phyloP scores from a whole-genome alignment of 2,113 vertebrate genomes.

The Paratilapia polleni region DNA sequence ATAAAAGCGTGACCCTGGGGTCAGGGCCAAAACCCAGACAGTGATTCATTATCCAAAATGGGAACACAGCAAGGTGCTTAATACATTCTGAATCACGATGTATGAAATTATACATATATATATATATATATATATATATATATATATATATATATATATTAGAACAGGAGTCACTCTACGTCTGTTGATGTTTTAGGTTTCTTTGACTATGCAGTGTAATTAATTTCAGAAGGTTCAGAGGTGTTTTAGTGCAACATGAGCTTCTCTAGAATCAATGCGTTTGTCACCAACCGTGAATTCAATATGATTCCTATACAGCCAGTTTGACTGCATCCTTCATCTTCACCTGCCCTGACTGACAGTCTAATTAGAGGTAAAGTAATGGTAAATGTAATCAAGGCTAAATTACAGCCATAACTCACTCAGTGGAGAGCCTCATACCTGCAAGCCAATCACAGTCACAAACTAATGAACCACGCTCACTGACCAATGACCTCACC shows the following conservation, averaged over 20 bases:
- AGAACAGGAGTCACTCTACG: neutral
- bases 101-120: too few species aligned
- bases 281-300: conserved; percentile 8
- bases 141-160: too few species aligned
- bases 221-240: neutral
- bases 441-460: conserved; percentile 46
- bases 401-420: conserved; percentile 75
- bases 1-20: conserved; percentile 75
- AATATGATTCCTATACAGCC: conserved; percentile 9
- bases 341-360: conserved; percentile 51
- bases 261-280: neutral
- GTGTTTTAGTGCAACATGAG: neutral
- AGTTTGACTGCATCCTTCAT: conserved; percentile 20
- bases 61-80: conserved; percentile 41
- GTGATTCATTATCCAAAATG: conserved; percentile 72
- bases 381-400: conserved; percentile 68
- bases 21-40: conserved; percentile 72
- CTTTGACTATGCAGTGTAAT: neutral
- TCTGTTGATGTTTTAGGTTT: neutral
- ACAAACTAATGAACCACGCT: conserved; percentile 41
- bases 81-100: conserved; percentile 41
- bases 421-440: conserved; percentile 36
- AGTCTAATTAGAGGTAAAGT: conserved; percentile 67
- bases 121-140: too few species aligned
- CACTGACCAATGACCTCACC: conserved; percentile 33